Conservation (phyloP, 2,888 invertebrate species). For the Hyposoter dolosus region DNA sequence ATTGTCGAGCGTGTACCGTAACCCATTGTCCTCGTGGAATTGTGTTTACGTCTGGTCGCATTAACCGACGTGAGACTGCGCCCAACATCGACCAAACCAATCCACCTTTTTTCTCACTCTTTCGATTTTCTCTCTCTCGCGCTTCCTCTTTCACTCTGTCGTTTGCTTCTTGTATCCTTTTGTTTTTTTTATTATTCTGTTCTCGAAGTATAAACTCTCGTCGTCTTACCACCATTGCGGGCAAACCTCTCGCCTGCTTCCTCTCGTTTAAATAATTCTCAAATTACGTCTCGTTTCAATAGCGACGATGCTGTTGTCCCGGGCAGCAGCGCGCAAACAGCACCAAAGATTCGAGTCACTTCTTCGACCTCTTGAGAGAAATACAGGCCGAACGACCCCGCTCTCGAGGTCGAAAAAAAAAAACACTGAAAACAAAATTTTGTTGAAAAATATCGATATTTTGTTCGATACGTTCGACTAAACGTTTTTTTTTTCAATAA, state of each 20-base stretch:
- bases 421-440: too few species aligned
- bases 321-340: conserved; percentile 16
- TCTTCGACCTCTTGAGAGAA: conserved; percentile 29
- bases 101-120: conserved; percentile 24
- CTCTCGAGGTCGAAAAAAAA: conserved; percentile 3
- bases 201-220: conserved; percentile 30
- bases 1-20: conserved; percentile 68
- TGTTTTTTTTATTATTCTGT: not conserved
- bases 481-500: too few species aligned
- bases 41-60: conserved; percentile 79
- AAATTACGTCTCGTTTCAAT: conserved; percentile 75
- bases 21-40: conserved; percentile 77
- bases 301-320: conserved; percentile 41
- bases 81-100: conserved; percentile 60
- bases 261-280: conserved; percentile 79
- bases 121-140: conserved; percentile 11
- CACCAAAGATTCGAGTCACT: conserved; percentile 54
- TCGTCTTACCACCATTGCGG: conserved; percentile 15
- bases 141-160: conserved; percentile 28
- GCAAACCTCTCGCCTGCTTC: conserved; percentile 42
- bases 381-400: conserved; percentile 11
- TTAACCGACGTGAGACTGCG: conserved; percentile 73
- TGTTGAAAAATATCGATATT: too few species aligned
- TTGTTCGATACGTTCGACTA: too few species aligned
- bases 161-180: not conserved